phyloP scores from a whole-genome alignment of 2,797 vertebrate genomes.

The Hafferia zeledoni region DNA sequence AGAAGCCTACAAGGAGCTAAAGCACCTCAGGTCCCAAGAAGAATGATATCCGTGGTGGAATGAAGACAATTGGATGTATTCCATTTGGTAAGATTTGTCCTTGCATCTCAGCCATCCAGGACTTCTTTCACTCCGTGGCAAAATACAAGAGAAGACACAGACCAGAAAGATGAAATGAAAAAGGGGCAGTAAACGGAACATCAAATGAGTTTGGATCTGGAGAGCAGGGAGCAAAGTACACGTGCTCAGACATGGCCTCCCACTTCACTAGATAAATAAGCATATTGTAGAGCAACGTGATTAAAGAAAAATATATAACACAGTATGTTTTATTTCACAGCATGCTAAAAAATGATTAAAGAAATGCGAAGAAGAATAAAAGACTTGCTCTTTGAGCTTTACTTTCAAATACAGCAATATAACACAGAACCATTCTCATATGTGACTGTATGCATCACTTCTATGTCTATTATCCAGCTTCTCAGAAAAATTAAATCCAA shows the following conservation, averaged over 20 bases:
- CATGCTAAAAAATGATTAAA: slow-evolving; percentile 57
- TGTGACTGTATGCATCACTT: background rate
- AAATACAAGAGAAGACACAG: background rate
- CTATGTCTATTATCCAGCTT: background rate
- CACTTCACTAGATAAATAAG: slow-evolving; percentile 40
- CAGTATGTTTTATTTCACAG: slow-evolving; percentile 39
- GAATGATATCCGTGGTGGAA: background rate
- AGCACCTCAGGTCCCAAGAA: background rate
- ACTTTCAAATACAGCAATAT: background rate
- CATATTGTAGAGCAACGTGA: background rate
- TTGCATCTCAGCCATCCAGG: background rate
- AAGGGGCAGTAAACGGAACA: background rate
- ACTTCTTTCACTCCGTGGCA: background rate
- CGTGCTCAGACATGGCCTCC: slow-evolving; percentile 2
- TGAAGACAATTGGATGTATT: background rate
- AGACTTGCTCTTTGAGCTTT: slow-evolving; percentile 23
- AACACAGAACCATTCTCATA: background rate
- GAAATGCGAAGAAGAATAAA: slow-evolving; percentile 10
- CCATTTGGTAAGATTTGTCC: background rate
- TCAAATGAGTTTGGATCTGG: background rate
- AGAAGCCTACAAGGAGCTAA: background rate
- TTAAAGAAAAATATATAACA: slow-evolving; percentile 11
- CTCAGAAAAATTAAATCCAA: slow-evolving; percentile 35
- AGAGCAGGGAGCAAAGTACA: background rate
- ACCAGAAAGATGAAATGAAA: background rate